A percentile compares a stretch with the other conserved stretches of the same genome.
phyloP scores from a whole-genome alignment of 2,797 vertebrate species.

The Pelodytes ibericus region DNA sequence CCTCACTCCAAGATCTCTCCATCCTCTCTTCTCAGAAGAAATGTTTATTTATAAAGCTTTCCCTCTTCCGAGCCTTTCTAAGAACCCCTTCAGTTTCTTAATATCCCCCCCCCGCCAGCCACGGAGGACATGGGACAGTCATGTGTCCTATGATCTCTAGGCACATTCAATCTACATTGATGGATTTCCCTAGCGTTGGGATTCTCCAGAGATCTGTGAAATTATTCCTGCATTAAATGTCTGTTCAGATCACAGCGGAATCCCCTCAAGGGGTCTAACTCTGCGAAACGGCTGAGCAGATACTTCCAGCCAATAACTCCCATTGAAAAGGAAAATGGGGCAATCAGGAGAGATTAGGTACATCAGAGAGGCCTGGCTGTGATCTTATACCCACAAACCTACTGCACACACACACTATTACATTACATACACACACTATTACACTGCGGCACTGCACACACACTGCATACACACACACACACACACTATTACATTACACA shows the following conservation, averaged over 20 bases:
- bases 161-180: too few species aligned
- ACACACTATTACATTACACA: too few species aligned
- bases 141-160: background rate
- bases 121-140: background rate
- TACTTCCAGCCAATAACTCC: background rate
- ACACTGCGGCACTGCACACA: too few species aligned
- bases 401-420: too few species aligned
- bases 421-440: too few species aligned
- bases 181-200: too few species aligned
- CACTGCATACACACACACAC: too few species aligned
- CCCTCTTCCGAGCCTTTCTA: slow-evolving; percentile 53
- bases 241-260: background rate
- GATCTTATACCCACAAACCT: too few species aligned
- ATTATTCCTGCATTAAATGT: background rate
- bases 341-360: too few species aligned
- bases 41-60: slow-evolving; percentile 46
- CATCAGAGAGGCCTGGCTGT: too few species aligned
- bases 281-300: background rate
- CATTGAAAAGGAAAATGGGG: background rate
- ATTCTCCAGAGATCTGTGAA: too few species aligned
- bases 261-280: background rate
- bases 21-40: background rate
- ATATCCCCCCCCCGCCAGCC: slow-evolving; percentile 13
- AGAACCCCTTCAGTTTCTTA: slow-evolving; percentile 54
- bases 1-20: background rate